phyloP scores from a whole-genome alignment of 2,113 vertebrate genomes.

The Nesogale talazaci region DNA sequence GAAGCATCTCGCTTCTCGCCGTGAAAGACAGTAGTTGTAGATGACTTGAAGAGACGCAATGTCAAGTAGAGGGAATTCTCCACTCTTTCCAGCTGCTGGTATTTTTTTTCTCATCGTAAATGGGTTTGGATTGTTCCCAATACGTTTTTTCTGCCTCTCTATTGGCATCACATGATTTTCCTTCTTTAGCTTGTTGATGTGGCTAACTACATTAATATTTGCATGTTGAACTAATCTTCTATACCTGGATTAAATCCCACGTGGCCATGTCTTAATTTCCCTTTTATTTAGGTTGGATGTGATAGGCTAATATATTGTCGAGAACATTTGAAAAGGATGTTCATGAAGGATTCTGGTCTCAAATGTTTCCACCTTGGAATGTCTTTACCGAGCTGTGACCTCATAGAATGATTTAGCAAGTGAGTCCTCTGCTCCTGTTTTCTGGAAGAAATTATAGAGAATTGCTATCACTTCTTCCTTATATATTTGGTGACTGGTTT shows the following conservation, averaged over 20 bases:
- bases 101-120: not conserved
- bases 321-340: not conserved
- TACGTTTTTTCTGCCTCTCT: not conserved
- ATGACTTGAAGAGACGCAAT: not conserved
- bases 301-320: too few relatives aligned
- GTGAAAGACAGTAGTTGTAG: not conserved
- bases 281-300: not conserved
- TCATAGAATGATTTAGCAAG: not conserved
- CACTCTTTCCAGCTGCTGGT: not conserved
- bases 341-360: not conserved
- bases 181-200: not conserved
- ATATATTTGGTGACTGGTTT: not conserved
- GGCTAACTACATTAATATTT: not conserved
- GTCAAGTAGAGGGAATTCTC: not conserved
- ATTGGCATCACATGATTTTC: not conserved
- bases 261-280: not conserved
- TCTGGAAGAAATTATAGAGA: not conserved
- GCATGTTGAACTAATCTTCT: not conserved
- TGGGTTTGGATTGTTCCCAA: not conserved
- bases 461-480: not conserved
- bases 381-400: not conserved
- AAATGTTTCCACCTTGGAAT: not conserved
- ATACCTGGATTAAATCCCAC: not conserved
- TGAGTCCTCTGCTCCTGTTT: not conserved
- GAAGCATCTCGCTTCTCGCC: not conserved